phyloP scores from a whole-genome alignment of 2,113 vertebrate genomes.

The Mionectes macconnelli region DNA sequence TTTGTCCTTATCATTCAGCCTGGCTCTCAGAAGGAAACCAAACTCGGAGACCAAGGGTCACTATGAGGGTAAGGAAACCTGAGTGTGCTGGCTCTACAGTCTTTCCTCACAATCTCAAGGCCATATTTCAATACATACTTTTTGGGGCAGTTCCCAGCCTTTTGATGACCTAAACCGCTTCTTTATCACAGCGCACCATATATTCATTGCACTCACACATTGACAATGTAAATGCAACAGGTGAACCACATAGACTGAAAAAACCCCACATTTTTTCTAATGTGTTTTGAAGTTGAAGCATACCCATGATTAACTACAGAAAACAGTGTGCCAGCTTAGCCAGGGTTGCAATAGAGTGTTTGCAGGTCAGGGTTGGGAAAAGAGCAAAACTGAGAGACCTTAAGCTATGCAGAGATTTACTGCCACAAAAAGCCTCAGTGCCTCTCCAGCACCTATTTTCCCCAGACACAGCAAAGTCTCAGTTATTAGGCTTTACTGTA shows the following conservation, averaged over 20 bases:
- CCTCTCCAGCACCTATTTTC: neutral
- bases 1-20: neutral
- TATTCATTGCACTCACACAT: neutral
- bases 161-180: neutral
- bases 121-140: neutral
- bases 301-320: neutral
- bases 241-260: neutral
- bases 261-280: neutral
- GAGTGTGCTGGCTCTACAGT: neutral
- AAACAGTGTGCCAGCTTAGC: neutral
- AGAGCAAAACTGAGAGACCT: neutral
- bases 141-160: neutral
- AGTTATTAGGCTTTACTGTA: neutral
- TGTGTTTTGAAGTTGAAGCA: neutral
- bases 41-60: neutral
- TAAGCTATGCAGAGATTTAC: neutral
- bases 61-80: neutral
- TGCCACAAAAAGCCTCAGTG: neutral
- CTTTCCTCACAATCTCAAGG: neutral
- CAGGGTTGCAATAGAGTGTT: neutral
- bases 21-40: neutral
- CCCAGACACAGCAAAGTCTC: neutral
- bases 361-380: neutral
- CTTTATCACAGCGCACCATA: rapidly evolving
- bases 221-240: rapidly evolving